A percentile compares a stretch with the other conserved stretches of the same genome.
Conservation (phyloP, 2,113 vertebrate species). For the Donacobius atricapilla region DNA sequence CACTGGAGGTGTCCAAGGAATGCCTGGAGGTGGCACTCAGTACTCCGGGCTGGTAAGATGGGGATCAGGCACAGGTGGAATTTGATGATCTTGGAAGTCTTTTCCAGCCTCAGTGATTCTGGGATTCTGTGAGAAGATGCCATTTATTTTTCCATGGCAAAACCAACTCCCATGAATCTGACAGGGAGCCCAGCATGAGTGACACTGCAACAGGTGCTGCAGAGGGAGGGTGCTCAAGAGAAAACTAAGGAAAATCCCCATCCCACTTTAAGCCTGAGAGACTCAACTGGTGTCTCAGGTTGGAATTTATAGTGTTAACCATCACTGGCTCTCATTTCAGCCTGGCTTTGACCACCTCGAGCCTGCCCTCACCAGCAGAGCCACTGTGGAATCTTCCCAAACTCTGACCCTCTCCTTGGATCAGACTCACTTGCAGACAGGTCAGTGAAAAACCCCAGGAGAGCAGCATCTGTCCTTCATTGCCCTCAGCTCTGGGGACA, state of each 20-base stretch:
- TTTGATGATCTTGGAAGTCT: not conserved
- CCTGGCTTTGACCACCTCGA: not conserved
- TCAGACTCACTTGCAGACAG: not conserved
- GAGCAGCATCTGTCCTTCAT: not conserved
- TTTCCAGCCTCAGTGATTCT: not conserved
- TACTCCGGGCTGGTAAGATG: not conserved
- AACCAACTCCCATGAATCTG: not conserved
- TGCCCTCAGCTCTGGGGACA: not conserved
- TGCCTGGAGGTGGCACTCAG: rapidly evolving
- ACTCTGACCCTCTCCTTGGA: not conserved
- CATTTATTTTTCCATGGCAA: not conserved
- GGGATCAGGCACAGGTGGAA: not conserved
- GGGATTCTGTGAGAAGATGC: not conserved
- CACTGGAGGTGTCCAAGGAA: not conserved
- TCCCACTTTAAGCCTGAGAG: not conserved
- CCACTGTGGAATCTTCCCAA: not conserved
- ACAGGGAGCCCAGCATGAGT: not conserved
- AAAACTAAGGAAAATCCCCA: not conserved
- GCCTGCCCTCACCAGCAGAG: not conserved
- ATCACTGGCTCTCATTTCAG: not conserved
- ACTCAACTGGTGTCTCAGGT: not conserved
- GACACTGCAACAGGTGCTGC: not conserved
- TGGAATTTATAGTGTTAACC: not conserved
- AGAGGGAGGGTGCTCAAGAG: not conserved
- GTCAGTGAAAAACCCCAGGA: not conserved